Evolutionary conservation across 2,797 vertebrate species (phyloP).

Genomic region (Enteromius viviparus): DNA sequence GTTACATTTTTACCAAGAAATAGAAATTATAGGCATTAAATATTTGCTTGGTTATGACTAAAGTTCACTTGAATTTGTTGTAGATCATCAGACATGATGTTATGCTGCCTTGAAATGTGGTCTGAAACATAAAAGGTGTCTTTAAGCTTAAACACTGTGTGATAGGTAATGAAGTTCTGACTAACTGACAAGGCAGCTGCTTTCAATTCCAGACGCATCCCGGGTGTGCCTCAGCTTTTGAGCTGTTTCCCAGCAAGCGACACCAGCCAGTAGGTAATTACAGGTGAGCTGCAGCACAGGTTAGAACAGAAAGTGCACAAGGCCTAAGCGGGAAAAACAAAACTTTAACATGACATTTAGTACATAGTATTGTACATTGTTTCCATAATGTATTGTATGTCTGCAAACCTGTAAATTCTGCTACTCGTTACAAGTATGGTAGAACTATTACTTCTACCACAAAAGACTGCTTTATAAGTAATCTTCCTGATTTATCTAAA

Average conservation of each 20-base stretch:
- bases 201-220: neutral
- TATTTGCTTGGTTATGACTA: neutral
- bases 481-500: too few species aligned
- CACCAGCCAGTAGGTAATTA: neutral
- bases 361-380: neutral
- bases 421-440: too few species aligned
- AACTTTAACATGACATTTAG: neutral
- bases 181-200: neutral
- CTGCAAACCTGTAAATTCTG: too few species aligned
- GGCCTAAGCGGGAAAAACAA: neutral
- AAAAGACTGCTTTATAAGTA: too few species aligned
- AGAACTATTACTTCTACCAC: too few species aligned
- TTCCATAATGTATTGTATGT: slow-evolving; percentile 9
- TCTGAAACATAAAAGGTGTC: neutral
- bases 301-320: slow-evolving; percentile 4
- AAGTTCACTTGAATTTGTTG: neutral
- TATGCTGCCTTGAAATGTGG: neutral
- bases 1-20: neutral
- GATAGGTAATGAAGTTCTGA: neutral
- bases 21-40: neutral
- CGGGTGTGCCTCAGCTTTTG: neutral
- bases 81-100: neutral
- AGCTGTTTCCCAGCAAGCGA: neutral
- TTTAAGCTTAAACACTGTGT: neutral
- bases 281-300: neutral